Evolutionary conservation across 37 sponge, comb jelly and placozoan genomes (phyloP).

Genomic region (Diacarnus erythraeanus): DNA sequence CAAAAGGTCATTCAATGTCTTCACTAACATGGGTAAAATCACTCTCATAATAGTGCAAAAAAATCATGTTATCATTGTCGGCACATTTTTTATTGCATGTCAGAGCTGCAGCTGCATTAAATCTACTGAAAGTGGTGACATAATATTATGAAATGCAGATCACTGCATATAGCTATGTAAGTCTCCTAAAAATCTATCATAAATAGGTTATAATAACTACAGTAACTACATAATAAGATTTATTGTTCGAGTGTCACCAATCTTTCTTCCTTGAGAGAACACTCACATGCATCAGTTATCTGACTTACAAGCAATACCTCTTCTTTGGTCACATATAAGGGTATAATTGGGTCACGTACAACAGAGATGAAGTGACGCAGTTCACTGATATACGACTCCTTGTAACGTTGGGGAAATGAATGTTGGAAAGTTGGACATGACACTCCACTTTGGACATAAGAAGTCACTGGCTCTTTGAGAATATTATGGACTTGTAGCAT

Average conservation of each 20-base stretch:
- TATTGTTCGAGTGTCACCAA: constrained; percentile 10
- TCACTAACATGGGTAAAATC: no score
- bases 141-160: no score
- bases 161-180: no score
- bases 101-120: no score
- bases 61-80: no score
- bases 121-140: no score
- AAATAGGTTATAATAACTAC: no score
- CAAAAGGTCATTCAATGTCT: no score
- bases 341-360: constrained; percentile 29
- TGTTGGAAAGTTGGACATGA: constrained; percentile 16
- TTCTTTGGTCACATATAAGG: constrained; percentile 17
- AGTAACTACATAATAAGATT: no score
- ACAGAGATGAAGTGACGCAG: constrained; percentile 61
- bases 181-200: no score
- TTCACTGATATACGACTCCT: constrained; percentile 36
- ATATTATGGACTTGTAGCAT: constrained; percentile 63
- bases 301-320: constrained; percentile 38
- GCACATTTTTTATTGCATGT: no score
- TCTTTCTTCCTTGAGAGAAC: constrained; percentile 42
- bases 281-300: constrained; percentile 63
- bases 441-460: constrained; percentile 6
- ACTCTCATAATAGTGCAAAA: no score
- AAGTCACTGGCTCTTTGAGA: constrained; percentile 18
- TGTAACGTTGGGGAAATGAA: constrained; percentile 81